phyloP scores from a whole-genome alignment of 2,888 invertebrate genomes.

The Pharmacophagus antenor region DNA sequence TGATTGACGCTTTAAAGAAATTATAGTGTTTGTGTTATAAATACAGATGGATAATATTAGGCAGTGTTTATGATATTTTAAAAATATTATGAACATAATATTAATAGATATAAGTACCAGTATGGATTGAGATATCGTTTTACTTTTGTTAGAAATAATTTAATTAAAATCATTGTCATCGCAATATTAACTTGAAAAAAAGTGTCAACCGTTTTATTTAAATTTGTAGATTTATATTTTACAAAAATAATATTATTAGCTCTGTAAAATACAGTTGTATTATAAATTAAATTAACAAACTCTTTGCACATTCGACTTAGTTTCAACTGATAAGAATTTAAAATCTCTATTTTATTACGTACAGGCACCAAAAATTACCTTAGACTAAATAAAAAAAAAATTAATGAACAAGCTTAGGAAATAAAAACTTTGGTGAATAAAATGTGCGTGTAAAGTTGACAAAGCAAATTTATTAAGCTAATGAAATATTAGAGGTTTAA shows the following conservation, averaged over 20 bases:
- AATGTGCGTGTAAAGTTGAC: not conserved
- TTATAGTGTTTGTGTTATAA: constrained; percentile 8
- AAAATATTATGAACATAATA: not conserved
- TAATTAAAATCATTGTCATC: not conserved
- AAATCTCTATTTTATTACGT: not conserved
- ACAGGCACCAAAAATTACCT: not conserved
- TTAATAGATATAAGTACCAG: not conserved
- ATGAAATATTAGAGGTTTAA: constrained; percentile 8
- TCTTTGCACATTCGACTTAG: not conserved
- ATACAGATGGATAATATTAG: not conserved
- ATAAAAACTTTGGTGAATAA: not conserved
- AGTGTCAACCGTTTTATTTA: not conserved
- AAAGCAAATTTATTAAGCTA: not conserved
- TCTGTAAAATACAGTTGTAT: not conserved
- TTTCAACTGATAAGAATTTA: not conserved
- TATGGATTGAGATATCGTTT: not conserved
- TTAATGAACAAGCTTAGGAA: not conserved
- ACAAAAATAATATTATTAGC: not conserved
- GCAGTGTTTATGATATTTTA: not conserved
- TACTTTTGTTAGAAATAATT: no score
- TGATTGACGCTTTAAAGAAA: not conserved
- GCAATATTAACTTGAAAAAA: not conserved
- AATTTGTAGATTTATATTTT: not conserved
- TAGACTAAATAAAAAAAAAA: not conserved
- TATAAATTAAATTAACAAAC: not conserved